Evolutionary conservation across 1,140 invertebrate species (phyloP).

Genomic region (Dolichoris vasculosae): DNA sequence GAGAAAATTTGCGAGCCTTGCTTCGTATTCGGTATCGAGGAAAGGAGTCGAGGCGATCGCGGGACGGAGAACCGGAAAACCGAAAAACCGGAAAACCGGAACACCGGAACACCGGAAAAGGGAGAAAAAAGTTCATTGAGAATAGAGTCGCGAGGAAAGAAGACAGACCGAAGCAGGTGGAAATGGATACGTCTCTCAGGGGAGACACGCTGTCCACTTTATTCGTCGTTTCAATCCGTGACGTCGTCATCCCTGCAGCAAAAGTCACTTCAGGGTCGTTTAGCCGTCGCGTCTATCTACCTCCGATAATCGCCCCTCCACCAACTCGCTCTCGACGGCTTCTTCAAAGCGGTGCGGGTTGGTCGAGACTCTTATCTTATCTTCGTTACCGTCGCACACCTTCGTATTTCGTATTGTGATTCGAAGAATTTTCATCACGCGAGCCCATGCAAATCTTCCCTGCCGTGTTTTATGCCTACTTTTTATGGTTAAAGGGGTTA

Average conservation of each 20-base stretch:
- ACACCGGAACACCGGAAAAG: too few species aligned
- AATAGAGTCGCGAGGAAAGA: too few species aligned
- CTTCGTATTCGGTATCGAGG: too few species aligned
- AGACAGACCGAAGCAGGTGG: not conserved
- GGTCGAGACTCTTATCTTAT: not conserved
- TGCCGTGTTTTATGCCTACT: not conserved
- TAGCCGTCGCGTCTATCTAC: constrained; percentile 7
- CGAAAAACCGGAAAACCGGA: too few species aligned
- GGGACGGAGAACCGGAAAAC: too few species aligned
- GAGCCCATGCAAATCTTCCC: not conserved
- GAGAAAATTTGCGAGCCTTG: too few species aligned
- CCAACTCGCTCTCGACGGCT: not conserved
- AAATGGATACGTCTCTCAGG: constrained; percentile 54
- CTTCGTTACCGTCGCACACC: not conserved
- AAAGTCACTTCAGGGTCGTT: not conserved
- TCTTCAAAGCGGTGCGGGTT: not conserved
- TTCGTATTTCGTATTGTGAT: not conserved
- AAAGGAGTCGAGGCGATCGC: too few species aligned
- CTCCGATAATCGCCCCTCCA: constrained; percentile 14
- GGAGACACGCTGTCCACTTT: constrained; percentile 64
- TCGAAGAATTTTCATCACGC: not conserved
- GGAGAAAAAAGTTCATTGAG: not conserved
- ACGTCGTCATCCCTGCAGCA: constrained; percentile 55
- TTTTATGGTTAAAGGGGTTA: not conserved
- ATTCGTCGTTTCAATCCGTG: constrained; percentile 68